Evolutionary conservation across 2,888 invertebrate species (phyloP).

Genomic region (Chironomus tentans): DNA sequence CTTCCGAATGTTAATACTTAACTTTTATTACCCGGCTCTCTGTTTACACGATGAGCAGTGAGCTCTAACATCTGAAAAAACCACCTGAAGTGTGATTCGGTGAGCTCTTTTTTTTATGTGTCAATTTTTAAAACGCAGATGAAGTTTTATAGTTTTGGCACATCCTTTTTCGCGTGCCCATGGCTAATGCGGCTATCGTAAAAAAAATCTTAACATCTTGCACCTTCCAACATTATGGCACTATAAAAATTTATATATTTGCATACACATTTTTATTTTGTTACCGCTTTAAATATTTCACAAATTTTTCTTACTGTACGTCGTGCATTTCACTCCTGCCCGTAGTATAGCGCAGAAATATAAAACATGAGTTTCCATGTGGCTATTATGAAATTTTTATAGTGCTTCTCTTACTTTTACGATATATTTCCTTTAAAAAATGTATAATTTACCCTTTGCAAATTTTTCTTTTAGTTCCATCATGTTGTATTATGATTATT

Average conservation of each 20-base stretch:
- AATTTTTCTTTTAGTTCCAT: too few species aligned
- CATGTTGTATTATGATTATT: too few species aligned
- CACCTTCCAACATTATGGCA: neutral
- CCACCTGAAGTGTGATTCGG: neutral
- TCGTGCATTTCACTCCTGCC: too few species aligned
- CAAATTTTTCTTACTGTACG: neutral
- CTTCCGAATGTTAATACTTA: neutral
- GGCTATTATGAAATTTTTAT: neutral
- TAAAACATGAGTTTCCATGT: neutral
- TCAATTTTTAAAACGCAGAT: conserved; percentile 18
- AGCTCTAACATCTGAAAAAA: too few species aligned
- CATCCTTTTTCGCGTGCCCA: conserved; percentile 10
- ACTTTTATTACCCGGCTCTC: neutral
- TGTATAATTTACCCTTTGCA: too few species aligned
- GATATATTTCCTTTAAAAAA: neutral
- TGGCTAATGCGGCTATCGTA: neutral
- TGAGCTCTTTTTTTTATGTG: conserved; percentile 12
- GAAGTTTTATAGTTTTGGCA: conserved; percentile 23
- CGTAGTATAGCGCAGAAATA: neutral
- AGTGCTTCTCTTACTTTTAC: neutral
- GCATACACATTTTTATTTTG: neutral
- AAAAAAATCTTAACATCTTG: conserved; percentile 1
- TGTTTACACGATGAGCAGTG: neutral
- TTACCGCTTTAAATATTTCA: neutral
- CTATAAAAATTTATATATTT: conserved; percentile 1